phyloP scores from a whole-genome alignment of 2,888 invertebrate genomes.

The Xestoiulus laeticollis region DNA sequence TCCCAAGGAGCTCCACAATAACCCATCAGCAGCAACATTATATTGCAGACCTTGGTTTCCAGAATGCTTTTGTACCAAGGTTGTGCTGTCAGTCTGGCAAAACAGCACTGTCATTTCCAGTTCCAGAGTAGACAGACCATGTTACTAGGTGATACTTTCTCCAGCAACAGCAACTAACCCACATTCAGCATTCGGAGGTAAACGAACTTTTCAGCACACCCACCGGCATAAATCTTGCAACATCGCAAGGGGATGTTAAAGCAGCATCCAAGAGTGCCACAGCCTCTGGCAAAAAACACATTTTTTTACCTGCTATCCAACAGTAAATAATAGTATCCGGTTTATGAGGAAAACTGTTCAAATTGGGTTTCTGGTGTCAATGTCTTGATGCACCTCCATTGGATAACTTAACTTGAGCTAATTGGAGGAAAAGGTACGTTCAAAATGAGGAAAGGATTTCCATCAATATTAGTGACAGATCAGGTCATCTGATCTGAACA shows the following conservation, averaged over 20 bases:
- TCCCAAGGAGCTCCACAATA: too few relatives aligned
- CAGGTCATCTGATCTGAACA: background rate
- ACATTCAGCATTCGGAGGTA: background rate
- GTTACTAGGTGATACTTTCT: too few relatives aligned
- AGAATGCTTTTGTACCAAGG: too few relatives aligned
- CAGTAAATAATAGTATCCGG: conserved; percentile 6
- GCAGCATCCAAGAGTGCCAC: background rate
- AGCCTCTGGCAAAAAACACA: background rate
- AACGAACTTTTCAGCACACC: background rate
- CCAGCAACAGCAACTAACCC: too few relatives aligned
- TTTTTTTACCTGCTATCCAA: background rate
- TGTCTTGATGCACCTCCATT: background rate
- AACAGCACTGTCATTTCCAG: too few relatives aligned
- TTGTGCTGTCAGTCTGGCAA: too few relatives aligned
- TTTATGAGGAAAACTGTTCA: background rate
- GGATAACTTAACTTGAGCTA: background rate
- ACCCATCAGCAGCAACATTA: too few relatives aligned
- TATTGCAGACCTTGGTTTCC: too few relatives aligned
- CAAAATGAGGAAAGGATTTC: background rate
- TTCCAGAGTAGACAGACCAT: too few relatives aligned
- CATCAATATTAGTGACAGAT: background rate
- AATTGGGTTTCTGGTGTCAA: conserved; percentile 12
- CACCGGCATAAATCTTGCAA: background rate
- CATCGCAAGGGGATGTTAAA: background rate
- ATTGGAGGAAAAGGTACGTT: background rate